Base-by-base conservation (phyloP, 2,888 invertebrate genomes). In the Trisateles emortualis region DNA sequence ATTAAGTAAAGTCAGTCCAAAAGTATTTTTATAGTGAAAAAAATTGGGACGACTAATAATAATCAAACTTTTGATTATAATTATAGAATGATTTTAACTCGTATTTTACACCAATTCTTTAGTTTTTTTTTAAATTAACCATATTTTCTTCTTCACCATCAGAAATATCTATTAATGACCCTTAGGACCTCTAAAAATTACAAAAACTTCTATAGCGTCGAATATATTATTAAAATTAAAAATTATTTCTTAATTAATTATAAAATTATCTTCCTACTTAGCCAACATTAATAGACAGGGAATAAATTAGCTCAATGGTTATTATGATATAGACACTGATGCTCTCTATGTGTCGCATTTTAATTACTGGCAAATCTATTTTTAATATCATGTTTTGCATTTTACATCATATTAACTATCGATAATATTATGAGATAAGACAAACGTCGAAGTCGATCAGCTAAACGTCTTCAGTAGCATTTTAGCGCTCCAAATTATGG, bases 401-500 rank as follows among this genome's bases (percentile, higher is more conserved):
- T 14, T 46, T 44, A 50, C 9, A 48, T 16, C 1, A 33, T 33
- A 29, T 38, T 48, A 24, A 36, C 43, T 3, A 44, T 35, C 22
- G 2, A 52, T 55, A 32, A 33, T 66, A 56, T 6, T 49, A 40
- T 30, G 50, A 38, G 32, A 26, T 41, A 48, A 46, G 13, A 38
- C n/a, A n/a, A n/a, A n/a, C 38, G 22, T 36, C 9, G 3, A 26
- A 26, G 3, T n/a, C 43, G 56, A 41, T 59, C 3, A 9, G 48
- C 48, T 54, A 33, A 49, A 51, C 49, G 45, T 62, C 52, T 53
- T 54, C 61, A 66, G 86, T 79, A 73, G 66, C 86, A 83, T 90
- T 85, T 91, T 90, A 92, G 85, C 78, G 87, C 81, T 78, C 79
- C 74, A 58, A 71, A 78, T 72, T 69, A 75, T 75, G 74, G 72